Conservation (phyloP, 2,888 invertebrate genomes). For the Nomada fucata region DNA sequence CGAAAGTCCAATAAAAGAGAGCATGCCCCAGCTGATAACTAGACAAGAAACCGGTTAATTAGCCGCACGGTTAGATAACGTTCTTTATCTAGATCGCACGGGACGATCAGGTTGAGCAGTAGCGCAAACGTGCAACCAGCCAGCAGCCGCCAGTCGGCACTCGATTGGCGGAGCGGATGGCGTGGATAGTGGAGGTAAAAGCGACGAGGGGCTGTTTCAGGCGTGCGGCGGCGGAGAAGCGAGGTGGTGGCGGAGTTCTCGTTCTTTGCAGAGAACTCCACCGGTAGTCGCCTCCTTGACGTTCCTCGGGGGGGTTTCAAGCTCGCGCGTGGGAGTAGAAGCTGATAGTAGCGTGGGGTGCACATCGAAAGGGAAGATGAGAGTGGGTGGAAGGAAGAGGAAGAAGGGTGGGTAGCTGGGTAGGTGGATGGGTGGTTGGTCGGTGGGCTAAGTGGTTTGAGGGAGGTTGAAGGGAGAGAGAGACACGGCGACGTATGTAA, state of each 20-base stretch:
- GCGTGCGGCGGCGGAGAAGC: constrained; percentile 1
- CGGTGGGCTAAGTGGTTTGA: constrained; percentile 57
- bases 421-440: constrained; percentile 56
- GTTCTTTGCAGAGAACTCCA: constrained; percentile 70
- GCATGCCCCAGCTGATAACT: constrained; percentile 26
- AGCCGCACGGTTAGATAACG: constrained; percentile 52
- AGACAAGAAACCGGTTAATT: constrained; percentile 49
- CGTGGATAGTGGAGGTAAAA: constrained; percentile 59
- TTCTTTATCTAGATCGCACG: constrained; percentile 51
- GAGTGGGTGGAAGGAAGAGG: constrained; percentile 61
- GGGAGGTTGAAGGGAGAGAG: constrained; percentile 31
- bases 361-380: constrained; percentile 74
- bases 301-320: constrained; percentile 73
- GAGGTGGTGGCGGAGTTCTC: constrained; percentile 57
- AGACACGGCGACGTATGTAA: constrained; percentile 25
- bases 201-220: constrained; percentile 48
- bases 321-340: constrained; percentile 69
- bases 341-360: constrained; percentile 74
- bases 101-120: constrained; percentile 56
- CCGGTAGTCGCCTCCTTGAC: constrained; percentile 73
- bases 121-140: constrained; percentile 49
- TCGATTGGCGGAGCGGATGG: constrained; percentile 63
- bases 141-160: constrained; percentile 51
- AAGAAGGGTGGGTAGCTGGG: constrained; percentile 46
- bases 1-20: constrained; percentile 22